phyloP scores from a whole-genome alignment of 2,797 vertebrate species.

The Knipowitschia caucasica region DNA sequence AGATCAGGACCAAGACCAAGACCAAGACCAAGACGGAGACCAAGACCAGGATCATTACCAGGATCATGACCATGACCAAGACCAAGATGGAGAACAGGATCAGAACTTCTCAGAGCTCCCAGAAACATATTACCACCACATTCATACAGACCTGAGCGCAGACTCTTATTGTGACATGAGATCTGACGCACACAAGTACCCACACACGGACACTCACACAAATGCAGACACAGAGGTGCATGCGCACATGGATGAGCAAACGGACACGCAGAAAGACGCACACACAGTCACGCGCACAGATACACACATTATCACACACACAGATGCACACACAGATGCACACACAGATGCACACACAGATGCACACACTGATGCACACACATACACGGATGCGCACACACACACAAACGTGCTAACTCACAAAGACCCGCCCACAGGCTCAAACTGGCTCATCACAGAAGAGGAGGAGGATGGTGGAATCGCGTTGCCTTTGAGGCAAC shows the following conservation, averaged over 20 bases:
- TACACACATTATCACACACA: too few relatives aligned
- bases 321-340: too few relatives aligned
- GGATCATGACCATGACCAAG: neutral
- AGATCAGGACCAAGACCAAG: neutral
- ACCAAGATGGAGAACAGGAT: neutral
- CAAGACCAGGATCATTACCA: neutral
- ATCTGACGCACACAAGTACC: slow-evolving; percentile 13
- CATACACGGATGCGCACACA: too few relatives aligned
- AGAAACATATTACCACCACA: neutral
- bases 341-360: too few relatives aligned
- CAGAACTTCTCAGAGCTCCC: neutral
- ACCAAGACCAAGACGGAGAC: neutral
- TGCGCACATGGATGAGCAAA: too few relatives aligned
- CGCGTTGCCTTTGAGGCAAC: too few relatives aligned
- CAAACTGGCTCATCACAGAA: slow-evolving; percentile 40
- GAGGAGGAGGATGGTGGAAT: slow-evolving; percentile 53
- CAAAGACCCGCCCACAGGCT: too few relatives aligned
- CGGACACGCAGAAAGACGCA: too few relatives aligned
- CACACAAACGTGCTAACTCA: too few relatives aligned
- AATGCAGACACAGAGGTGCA: slow-evolving; percentile 45
- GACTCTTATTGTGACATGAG: too few relatives aligned
- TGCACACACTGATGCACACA: too few relatives aligned
- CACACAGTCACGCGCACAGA: too few relatives aligned
- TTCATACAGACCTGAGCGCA: neutral
- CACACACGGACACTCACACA: neutral